A percentile compares a stretch with the other conserved stretches of the same genome.
Evolutionary conservation across 2,113 vertebrate genomes (phyloP).

Genomic region (Hyperopisus bebe): DNA sequence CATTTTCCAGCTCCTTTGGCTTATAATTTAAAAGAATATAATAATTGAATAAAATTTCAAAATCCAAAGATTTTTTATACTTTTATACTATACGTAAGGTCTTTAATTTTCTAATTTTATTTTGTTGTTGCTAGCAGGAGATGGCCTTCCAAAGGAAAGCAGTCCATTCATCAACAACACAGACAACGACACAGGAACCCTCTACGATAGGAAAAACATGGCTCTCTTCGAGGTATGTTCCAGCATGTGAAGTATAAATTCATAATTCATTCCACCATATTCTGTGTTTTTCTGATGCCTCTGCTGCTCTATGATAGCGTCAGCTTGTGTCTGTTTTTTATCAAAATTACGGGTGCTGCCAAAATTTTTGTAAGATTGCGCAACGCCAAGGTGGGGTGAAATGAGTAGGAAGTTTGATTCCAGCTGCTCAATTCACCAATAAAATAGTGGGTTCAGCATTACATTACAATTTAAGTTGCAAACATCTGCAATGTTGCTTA

Average conservation of each 20-base stretch:
- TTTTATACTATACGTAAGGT: not conserved
- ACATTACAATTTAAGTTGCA: not conserved
- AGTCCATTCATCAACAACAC: slow-evolving; percentile 78
- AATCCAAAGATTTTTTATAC: not conserved
- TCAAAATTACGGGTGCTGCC: not conserved
- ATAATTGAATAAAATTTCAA: no score
- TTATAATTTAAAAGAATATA: not conserved
- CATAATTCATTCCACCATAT: not conserved
- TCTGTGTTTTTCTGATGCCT: not conserved
- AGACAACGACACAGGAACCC: slow-evolving; percentile 64
- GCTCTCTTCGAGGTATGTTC: slow-evolving; percentile 85
- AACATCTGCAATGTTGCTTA: not conserved
- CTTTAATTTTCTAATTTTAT: not conserved
- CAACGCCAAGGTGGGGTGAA: not conserved
- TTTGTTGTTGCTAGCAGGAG: slow-evolving; percentile 59
- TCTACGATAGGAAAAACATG: slow-evolving; percentile 90
- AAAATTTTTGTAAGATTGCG: not conserved
- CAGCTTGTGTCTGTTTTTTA: not conserved
- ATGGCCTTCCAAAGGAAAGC: slow-evolving; percentile 75
- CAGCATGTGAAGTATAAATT: not conserved
- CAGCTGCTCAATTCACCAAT: not conserved
- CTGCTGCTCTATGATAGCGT: not conserved
- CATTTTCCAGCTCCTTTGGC: not conserved
- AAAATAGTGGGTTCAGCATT: not conserved
- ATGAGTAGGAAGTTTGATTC: not conserved